Evolutionary conservation across 2,797 vertebrate species (phyloP).

Genomic region (Calcarius lapponicus): DNA sequence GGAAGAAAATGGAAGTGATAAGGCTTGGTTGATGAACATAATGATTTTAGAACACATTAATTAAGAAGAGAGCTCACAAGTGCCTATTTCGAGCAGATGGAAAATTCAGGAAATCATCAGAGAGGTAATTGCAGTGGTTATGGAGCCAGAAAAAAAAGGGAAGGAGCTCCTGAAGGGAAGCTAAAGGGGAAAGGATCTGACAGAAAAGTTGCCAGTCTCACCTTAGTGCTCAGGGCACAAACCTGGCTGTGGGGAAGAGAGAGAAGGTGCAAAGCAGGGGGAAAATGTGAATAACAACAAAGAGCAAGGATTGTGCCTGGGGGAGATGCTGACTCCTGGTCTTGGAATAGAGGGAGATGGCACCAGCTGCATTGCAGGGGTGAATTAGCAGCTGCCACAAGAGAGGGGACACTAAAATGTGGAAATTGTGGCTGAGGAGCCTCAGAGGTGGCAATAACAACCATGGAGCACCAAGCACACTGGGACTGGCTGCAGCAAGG

Average conservation of each 20-base stretch:
- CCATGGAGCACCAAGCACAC: rapidly evolving
- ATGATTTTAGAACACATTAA: conserved; percentile 65
- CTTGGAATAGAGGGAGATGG: not conserved
- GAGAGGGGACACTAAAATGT: not conserved
- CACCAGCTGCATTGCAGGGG: not conserved
- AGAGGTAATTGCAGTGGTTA: conserved; percentile 58
- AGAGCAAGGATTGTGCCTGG: not conserved
- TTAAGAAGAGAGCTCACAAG: conserved; percentile 57
- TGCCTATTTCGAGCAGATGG: conserved; percentile 56
- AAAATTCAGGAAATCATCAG: conserved; percentile 55
- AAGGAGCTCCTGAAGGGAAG: conserved; percentile 48
- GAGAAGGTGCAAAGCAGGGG: not conserved
- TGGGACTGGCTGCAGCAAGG: not conserved
- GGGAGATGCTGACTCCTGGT: not conserved
- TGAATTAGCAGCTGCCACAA: not conserved
- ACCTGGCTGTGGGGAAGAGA: not conserved
- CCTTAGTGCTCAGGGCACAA: conserved; percentile 9
- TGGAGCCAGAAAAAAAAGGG: conserved; percentile 17
- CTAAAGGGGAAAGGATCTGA: conserved; percentile 23
- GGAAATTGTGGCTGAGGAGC: not conserved
- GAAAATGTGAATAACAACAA: not conserved
- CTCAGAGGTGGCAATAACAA: not conserved
- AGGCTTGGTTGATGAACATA: conserved; percentile 53
- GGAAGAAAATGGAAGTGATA: conserved; percentile 16
- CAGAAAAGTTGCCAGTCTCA: conserved; percentile 2